phyloP scores from a whole-genome alignment of 2,113 vertebrate genomes.

The Mohoua ochrocephala region DNA sequence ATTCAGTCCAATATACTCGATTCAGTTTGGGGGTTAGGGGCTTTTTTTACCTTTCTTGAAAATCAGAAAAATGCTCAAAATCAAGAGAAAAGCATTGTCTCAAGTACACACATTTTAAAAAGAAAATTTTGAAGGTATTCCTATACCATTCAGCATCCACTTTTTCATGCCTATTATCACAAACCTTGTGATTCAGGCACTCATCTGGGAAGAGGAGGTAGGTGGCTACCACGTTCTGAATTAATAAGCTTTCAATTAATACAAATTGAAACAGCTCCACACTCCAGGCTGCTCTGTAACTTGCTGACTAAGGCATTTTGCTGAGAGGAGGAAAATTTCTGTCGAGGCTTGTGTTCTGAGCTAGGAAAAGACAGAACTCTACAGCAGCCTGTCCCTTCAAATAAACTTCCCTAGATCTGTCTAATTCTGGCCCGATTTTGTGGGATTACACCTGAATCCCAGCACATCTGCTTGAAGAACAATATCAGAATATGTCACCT shows the following conservation, averaged over 20 bases:
- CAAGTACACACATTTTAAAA: background rate
- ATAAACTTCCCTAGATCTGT: background rate
- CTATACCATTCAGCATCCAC: background rate
- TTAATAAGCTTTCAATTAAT: background rate
- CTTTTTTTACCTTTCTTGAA: background rate
- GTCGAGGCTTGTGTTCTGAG: background rate
- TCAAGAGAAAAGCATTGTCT: background rate
- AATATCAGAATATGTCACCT: background rate
- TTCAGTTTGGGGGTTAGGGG: background rate
- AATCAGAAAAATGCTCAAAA: background rate
- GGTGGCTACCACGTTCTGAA: background rate
- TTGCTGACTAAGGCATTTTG: background rate
- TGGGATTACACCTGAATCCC: background rate
- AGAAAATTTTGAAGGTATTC: background rate
- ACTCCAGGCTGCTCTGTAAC: background rate
- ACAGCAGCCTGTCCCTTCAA: background rate
- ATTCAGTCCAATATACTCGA: background rate
- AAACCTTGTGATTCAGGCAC: background rate
- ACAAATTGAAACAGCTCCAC: background rate
- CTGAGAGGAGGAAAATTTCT: background rate
- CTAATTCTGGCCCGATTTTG: background rate
- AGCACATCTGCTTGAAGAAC: rapidly evolving
- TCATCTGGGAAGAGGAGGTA: background rate
- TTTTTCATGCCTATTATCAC: background rate
- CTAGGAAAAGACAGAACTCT: background rate